A percentile compares a stretch with the other conserved stretches of the same genome.
phyloP scores from a whole-genome alignment of 2,888 invertebrate species.

The Leptopilina myrica region DNA sequence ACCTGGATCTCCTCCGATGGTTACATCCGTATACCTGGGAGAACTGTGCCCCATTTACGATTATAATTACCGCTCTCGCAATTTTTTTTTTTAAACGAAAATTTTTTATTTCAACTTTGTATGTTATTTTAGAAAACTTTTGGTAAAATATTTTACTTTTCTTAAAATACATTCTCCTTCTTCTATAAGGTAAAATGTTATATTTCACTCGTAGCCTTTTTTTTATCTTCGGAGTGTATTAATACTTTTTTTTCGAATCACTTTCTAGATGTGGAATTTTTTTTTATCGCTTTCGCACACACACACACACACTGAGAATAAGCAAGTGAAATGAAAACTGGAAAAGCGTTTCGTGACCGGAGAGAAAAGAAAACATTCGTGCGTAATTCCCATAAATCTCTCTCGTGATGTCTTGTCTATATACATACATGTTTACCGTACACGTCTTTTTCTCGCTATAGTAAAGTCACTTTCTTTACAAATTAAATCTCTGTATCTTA shows the following conservation, averaged over 20 bases:
- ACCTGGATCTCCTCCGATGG: constrained; percentile 69
- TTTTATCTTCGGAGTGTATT: too few species aligned
- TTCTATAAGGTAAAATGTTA: too few species aligned
- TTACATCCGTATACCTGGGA: constrained; percentile 70
- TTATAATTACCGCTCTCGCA: constrained; percentile 55
- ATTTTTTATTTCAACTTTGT: too few species aligned
- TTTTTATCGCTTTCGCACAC: not conserved
- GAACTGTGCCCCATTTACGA: constrained; percentile 68
- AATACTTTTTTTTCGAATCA: too few species aligned
- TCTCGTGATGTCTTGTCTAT: too few species aligned
- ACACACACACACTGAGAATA: not conserved
- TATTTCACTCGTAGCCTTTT: too few species aligned
- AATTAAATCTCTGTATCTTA: constrained; percentile 43
- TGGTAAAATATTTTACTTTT: too few species aligned
- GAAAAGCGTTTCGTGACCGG: not conserved
- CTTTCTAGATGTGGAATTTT: not conserved
- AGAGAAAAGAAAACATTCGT: not conserved
- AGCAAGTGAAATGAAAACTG: not conserved
- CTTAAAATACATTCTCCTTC: too few species aligned
- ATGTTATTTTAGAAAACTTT: too few species aligned
- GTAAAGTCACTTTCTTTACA: constrained; percentile 5
- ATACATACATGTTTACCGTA: too few species aligned
- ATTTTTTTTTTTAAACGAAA: not conserved
- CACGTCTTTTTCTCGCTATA: too few species aligned
- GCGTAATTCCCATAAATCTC: constrained; percentile 50